Percentiles rank a stretch among this genome's conserved stretches.
phyloP scores from a whole-genome alignment of 2,113 vertebrate species.

The Eurystomus gularis region DNA sequence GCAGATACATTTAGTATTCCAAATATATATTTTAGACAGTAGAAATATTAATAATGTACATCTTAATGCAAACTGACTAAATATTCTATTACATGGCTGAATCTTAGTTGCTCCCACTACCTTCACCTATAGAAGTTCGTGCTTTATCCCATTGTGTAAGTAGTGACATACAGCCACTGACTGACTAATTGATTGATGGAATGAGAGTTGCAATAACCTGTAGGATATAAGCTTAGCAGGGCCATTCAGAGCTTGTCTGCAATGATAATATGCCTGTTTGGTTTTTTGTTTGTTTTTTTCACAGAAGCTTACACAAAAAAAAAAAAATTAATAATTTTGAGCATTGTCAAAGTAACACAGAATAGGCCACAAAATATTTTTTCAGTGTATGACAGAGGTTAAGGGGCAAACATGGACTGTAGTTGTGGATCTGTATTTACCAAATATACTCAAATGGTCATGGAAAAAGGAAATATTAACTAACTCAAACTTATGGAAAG shows the following conservation, averaged over 20 bases:
- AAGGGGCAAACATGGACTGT: not conserved
- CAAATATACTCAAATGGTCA: not conserved
- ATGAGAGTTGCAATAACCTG: not conserved
- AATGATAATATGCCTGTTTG: not conserved
- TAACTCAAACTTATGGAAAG: not conserved
- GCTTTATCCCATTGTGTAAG: not conserved
- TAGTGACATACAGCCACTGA: not conserved
- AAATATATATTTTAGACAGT: not conserved
- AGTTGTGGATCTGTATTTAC: not conserved
- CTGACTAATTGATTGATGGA: not conserved
- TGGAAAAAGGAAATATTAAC: not conserved
- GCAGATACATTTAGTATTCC: not conserved
- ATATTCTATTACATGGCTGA: not conserved
- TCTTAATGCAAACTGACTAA: not conserved
- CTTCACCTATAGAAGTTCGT: not conserved
- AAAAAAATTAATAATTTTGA: not conserved
- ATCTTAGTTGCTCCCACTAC: not conserved
- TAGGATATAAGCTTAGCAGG: not conserved
- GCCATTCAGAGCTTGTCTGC: not conserved
- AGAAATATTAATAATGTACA: not conserved
- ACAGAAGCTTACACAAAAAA: not conserved
- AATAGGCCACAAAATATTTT: not conserved
- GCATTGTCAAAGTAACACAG: not conserved
- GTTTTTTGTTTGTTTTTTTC: not conserved
- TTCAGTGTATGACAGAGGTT: not conserved